A percentile compares a stretch with the other conserved stretches of the same genome.
Evolutionary conservation across 35 echinoderm and acorn worm genomes (phyloP).

Genomic region (Lytechinus pictus): DNA sequence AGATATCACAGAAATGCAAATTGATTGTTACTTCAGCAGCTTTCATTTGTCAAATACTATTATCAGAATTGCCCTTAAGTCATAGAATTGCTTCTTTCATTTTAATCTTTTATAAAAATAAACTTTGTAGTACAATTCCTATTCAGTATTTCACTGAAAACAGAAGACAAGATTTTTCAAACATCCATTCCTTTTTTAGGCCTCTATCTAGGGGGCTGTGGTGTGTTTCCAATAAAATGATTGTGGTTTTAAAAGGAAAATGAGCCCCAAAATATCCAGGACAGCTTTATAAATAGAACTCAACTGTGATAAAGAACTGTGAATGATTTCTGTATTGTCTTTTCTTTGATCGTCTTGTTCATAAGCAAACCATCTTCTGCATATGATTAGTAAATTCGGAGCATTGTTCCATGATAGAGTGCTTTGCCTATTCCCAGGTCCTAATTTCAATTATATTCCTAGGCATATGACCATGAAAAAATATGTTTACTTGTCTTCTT

Average conservation of each 20-base stretch:
- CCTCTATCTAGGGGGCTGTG: neutral
- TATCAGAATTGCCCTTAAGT: too few species aligned
- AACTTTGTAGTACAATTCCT: neutral
- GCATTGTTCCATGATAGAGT: too few species aligned
- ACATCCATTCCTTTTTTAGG: neutral
- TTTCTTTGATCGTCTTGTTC: neutral
- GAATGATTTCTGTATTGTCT: neutral
- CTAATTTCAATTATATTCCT: too few species aligned
- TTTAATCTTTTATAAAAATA: neutral
- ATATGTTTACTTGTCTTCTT: too few species aligned
- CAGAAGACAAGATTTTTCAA: neutral
- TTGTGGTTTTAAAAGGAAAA: neutral
- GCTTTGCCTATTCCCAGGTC: too few species aligned
- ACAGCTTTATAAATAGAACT: neutral
- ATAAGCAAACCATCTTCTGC: neutral
- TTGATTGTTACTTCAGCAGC: too few species aligned
- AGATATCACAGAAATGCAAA: too few species aligned
- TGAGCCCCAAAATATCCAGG: neutral
- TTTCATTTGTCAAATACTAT: too few species aligned
- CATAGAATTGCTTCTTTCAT: neutral
- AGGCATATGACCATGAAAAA: too few species aligned
- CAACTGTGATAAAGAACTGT: neutral
- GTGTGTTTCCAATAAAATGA: neutral
- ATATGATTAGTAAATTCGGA: too few species aligned
- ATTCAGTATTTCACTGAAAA: neutral